Conservation (phyloP, 1,140 invertebrate species). For the Episyrphus balteatus region DNA sequence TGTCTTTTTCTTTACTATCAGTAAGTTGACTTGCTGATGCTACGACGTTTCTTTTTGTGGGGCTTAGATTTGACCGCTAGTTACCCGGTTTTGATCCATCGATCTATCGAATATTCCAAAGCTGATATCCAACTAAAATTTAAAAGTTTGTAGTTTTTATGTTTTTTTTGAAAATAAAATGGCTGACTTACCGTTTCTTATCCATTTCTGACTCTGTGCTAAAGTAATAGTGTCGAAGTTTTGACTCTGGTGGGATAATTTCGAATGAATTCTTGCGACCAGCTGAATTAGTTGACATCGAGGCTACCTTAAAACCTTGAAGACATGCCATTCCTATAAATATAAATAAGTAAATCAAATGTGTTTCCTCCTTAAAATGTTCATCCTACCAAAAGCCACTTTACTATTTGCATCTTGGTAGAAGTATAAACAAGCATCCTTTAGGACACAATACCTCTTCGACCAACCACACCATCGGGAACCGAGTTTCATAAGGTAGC, state of each 20-base stretch:
- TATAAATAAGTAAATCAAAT: slow-evolving; percentile 7
- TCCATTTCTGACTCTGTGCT: slow-evolving; percentile 90
- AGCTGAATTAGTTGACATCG: slow-evolving; percentile 53
- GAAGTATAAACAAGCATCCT: slow-evolving; percentile 91
- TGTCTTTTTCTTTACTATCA: too few species aligned
- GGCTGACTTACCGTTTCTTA: slow-evolving; percentile 68
- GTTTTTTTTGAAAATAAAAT: background rate
- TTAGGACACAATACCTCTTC: slow-evolving; percentile 85
- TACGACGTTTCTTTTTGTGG: background rate
- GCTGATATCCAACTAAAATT: slow-evolving; percentile 83
- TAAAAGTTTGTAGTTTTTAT: slow-evolving; percentile 9
- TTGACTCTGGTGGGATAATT: slow-evolving; percentile 74
- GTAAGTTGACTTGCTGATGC: too few species aligned
- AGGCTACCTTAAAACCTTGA: slow-evolving; percentile 87
- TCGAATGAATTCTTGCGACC: slow-evolving; percentile 85
- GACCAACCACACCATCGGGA: slow-evolving; percentile 77
- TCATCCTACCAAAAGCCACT: slow-evolving; percentile 63
- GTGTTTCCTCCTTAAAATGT: background rate
- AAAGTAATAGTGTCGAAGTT: slow-evolving; percentile 82
- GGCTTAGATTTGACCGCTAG: slow-evolving; percentile 28
- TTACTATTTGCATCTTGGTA: slow-evolving; percentile 79
- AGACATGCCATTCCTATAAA: slow-evolving; percentile 72
- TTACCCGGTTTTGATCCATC: slow-evolving; percentile 89
- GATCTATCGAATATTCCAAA: slow-evolving; percentile 87
- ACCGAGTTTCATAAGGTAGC: slow-evolving; percentile 73